Percentiles rank a stretch among this genome's conserved stretches.
phyloP scores from a whole-genome alignment of 2,888 invertebrate genomes.

The Conistra vaccinii region DNA sequence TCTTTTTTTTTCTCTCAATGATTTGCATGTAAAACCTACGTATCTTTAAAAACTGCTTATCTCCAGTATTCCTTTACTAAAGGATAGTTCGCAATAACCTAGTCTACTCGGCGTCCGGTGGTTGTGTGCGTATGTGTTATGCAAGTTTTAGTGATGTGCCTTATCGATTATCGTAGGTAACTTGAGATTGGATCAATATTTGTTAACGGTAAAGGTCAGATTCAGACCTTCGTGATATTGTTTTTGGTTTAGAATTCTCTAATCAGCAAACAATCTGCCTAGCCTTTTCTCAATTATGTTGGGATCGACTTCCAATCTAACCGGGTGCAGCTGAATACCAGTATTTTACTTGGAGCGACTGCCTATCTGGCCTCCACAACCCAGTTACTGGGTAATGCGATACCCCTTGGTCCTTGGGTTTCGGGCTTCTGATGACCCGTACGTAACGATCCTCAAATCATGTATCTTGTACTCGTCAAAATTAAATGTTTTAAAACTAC shows the following conservation, averaged over 20 bases:
- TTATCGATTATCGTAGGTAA: conserved; percentile 32
- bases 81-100: conserved; percentile 67
- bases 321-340: too few species aligned
- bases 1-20: not conserved
- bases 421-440: too few species aligned
- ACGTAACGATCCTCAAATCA: too few species aligned
- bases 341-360: too few species aligned
- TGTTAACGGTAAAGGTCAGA: not conserved
- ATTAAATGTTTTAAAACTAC: too few species aligned
- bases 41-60: conserved; percentile 56
- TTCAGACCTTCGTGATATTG: not conserved
- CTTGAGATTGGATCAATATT: conserved; percentile 33
- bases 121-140: conserved; percentile 64
- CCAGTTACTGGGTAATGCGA: too few species aligned
- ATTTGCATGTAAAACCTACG: conserved; percentile 25
- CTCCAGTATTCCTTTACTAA: conserved; percentile 60
- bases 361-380: too few species aligned
- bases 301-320: too few species aligned
- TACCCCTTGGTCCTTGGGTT: too few species aligned
- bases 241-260: not conserved
- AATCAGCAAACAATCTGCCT: too few species aligned
- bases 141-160: conserved; percentile 65
- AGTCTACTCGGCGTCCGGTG: conserved; percentile 66
- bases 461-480: too few species aligned
- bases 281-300: too few species aligned